A percentile compares a stretch with the other conserved stretches of the same genome.
phyloP scores from a whole-genome alignment of 2,888 invertebrate species.

The Aquatica leii region DNA sequence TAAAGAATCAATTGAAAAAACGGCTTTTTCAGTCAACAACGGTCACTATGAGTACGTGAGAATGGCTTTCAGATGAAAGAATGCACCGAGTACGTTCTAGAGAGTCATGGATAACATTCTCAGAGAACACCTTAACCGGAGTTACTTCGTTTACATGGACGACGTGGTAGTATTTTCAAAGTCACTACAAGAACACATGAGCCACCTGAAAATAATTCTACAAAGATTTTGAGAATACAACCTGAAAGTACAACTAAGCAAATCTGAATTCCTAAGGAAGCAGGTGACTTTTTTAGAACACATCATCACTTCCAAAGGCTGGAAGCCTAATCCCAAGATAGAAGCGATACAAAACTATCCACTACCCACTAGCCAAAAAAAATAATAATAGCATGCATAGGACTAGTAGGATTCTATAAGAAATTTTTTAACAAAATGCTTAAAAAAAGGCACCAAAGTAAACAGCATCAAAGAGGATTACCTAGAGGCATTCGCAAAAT shows the following conservation, averaged over 20 bases:
- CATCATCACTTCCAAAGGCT: too few relatives aligned
- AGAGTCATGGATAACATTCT: constrained; percentile 38
- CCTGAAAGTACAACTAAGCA: background rate
- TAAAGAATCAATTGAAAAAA: background rate
- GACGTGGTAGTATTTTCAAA: constrained; percentile 31
- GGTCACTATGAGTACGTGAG: too few relatives aligned
- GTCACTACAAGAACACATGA: too few relatives aligned
- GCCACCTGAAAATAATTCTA: background rate
- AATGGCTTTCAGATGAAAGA: background rate
- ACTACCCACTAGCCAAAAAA: background rate
- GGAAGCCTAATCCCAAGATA: background rate
- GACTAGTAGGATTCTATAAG: background rate
- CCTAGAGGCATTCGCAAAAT: too few relatives aligned
- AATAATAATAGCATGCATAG: too few relatives aligned
- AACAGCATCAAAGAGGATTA: background rate
- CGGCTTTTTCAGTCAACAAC: constrained; percentile 18
- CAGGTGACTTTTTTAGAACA: background rate
- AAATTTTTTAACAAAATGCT: background rate
- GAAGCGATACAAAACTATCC: background rate
- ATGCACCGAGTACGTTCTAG: constrained; percentile 32
- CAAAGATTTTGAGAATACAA: too few relatives aligned
- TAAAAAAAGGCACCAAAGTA: background rate
- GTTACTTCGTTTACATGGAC: background rate
- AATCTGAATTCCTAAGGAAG: background rate
- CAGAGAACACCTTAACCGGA: too few relatives aligned